These are phyloP conservation scores for Cosmia pyralina DNA, from an alignment of 2,888 invertebrate genomes.

Conservation along the genomic window DNA sequence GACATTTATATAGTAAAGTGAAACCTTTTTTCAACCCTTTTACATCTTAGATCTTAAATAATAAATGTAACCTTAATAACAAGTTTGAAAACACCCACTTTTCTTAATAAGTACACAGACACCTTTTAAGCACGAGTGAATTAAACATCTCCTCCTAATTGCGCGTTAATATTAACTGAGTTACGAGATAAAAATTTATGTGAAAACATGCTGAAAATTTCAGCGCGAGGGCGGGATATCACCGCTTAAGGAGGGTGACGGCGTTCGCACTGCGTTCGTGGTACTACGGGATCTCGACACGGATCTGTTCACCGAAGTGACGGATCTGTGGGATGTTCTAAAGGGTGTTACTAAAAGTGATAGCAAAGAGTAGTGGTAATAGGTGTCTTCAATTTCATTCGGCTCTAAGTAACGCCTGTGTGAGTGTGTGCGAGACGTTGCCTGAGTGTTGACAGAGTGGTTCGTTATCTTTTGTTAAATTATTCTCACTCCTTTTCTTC, in stretches of 20 bases:
- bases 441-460: slow-evolving; percentile 73
- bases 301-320: slow-evolving; percentile 47
- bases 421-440: slow-evolving; percentile 63
- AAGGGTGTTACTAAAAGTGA: slow-evolving; percentile 28
- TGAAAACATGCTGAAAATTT: slow-evolving; percentile 71
- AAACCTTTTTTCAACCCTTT: slow-evolving; percentile 13
- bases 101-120: slow-evolving; percentile 27
- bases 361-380: slow-evolving; percentile 58
- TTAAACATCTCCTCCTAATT: slow-evolving; percentile 55
- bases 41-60: slow-evolving; percentile 23
- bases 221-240: slow-evolving; percentile 62
- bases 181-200: slow-evolving; percentile 67
- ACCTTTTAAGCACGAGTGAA: slow-evolving; percentile 43
- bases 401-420: slow-evolving; percentile 65
- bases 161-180: slow-evolving; percentile 59
- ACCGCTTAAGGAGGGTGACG: slow-evolving; percentile 61
- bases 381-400: slow-evolving; percentile 69
- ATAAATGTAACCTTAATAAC: slow-evolving; percentile 34
- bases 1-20: background rate
- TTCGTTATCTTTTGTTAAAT: slow-evolving; percentile 74
- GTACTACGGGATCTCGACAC: slow-evolving; percentile 63
- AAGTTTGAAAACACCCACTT: slow-evolving; percentile 18
- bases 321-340: slow-evolving; percentile 19
- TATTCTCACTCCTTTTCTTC: slow-evolving; percentile 56
- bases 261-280: slow-evolving; percentile 50